Evolutionary conservation across 2,113 vertebrate genomes (phyloP).

Genomic region (Prunella himalayana): DNA sequence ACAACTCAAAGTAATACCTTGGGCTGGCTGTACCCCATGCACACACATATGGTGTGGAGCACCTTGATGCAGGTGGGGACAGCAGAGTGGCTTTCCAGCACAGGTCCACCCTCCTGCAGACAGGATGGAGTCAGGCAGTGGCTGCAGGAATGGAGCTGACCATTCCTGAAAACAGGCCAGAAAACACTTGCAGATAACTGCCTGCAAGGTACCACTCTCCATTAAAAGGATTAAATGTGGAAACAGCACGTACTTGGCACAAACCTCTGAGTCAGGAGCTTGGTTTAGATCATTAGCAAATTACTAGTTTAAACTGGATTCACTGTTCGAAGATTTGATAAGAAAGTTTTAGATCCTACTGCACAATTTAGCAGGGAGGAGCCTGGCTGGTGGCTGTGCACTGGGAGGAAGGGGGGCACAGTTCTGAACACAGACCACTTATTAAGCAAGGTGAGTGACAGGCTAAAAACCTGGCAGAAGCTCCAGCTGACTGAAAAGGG

Average conservation of each 20-base stretch:
- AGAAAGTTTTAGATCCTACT: background rate
- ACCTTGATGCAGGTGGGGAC: background rate
- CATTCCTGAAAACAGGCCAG: background rate
- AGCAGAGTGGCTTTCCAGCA: background rate
- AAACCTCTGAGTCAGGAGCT: background rate
- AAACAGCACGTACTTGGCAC: background rate
- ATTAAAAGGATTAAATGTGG: background rate
- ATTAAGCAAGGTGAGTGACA: accelerated
- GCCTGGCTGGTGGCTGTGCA: background rate
- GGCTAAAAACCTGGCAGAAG: background rate
- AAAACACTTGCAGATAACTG: background rate
- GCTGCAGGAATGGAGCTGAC: background rate
- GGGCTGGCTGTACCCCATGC: background rate
- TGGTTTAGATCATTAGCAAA: background rate
- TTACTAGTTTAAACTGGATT: background rate
- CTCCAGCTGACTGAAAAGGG: background rate
- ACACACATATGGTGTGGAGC: accelerated
- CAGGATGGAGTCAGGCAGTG: background rate
- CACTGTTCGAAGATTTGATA: background rate
- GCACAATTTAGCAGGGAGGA: background rate
- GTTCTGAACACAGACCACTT: background rate
- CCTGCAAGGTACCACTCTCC: background rate
- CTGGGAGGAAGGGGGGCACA: background rate
- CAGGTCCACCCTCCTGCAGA: background rate
- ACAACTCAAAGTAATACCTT: background rate